Percentiles rank a stretch among this genome's conserved stretches.
Conservation (phyloP, 2,113 vertebrate species). For the Xiphorhynchus elegans region DNA sequence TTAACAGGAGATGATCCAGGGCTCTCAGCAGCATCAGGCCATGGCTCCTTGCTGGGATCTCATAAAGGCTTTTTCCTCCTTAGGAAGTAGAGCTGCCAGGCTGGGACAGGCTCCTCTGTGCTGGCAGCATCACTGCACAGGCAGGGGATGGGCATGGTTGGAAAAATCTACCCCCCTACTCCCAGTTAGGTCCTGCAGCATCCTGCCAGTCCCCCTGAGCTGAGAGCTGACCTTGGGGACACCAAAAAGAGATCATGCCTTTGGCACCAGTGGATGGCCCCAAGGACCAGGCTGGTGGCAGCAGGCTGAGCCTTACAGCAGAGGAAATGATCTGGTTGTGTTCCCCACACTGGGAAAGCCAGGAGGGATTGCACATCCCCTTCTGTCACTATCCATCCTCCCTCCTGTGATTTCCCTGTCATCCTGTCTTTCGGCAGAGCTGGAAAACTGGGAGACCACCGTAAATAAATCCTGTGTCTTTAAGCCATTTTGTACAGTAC, state of each 20-base stretch:
- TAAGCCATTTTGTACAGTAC: conserved; percentile 65
- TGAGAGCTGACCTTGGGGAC: neutral
- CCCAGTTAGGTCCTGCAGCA: neutral
- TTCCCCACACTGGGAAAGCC: neutral
- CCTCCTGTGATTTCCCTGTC: neutral
- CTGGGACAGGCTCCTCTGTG: neutral
- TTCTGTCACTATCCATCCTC: neutral
- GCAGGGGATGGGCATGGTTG: neutral
- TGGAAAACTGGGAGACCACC: conserved; percentile 13
- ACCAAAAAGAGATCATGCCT: neutral
- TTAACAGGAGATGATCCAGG: neutral
- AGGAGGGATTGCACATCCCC: neutral
- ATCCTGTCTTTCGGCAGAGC: conserved; percentile 8
- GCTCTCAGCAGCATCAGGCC: neutral
- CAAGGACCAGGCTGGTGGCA: neutral
- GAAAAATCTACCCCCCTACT: neutral
- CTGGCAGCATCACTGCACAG: neutral
- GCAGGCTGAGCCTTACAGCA: neutral
- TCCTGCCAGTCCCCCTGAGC: neutral
- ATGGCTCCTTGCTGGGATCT: conserved; percentile 10
- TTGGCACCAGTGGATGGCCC: neutral
- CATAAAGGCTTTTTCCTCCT: conserved; percentile 55
- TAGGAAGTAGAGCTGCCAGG: conserved; percentile 36
- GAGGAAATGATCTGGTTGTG: neutral
- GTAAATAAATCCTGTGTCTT: conserved; percentile 70